phyloP scores from a whole-genome alignment of 2,113 vertebrate species.

The Pteronura brasiliensis region DNA sequence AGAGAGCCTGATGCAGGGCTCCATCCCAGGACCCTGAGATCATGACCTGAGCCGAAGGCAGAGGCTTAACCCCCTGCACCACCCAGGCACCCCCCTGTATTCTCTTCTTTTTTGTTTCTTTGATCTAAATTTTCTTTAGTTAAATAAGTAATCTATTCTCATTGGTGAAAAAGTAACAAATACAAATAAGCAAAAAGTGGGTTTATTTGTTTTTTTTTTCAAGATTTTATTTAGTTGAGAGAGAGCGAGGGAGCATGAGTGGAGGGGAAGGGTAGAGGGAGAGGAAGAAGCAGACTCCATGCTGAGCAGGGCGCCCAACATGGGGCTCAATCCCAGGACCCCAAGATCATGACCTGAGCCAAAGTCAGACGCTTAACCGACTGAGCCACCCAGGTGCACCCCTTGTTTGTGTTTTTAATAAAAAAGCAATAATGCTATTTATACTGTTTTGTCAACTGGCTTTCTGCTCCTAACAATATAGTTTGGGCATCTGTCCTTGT shows the following conservation, averaged over 20 bases:
- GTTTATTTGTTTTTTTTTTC: no score
- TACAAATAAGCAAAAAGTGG: background rate
- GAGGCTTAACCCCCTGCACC: no score
- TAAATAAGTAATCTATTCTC: background rate
- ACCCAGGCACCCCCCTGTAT: no score
- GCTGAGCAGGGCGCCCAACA: background rate
- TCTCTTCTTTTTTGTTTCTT: no score
- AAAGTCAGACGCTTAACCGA: background rate
- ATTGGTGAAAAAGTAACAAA: background rate
- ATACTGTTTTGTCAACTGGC: background rate
- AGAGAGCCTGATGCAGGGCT: no score
- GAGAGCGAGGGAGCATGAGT: no score
- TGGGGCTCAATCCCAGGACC: background rate
- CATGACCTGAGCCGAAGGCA: no score
- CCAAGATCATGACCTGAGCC: background rate
- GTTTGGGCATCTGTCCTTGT: background rate
- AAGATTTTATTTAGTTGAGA: no score
- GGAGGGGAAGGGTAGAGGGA: no score
- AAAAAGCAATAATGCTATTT: background rate
- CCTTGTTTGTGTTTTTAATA: background rate
- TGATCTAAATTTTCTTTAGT: background rate
- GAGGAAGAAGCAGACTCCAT: background rate
- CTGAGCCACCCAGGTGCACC: background rate
- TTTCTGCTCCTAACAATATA: background rate
- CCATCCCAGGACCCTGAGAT: no score